A percentile compares a stretch with the other conserved stretches of the same genome.
Evolutionary conservation across 2,888 invertebrate genomes (phyloP).

Genomic region (Drosophila meridionalis): DNA sequence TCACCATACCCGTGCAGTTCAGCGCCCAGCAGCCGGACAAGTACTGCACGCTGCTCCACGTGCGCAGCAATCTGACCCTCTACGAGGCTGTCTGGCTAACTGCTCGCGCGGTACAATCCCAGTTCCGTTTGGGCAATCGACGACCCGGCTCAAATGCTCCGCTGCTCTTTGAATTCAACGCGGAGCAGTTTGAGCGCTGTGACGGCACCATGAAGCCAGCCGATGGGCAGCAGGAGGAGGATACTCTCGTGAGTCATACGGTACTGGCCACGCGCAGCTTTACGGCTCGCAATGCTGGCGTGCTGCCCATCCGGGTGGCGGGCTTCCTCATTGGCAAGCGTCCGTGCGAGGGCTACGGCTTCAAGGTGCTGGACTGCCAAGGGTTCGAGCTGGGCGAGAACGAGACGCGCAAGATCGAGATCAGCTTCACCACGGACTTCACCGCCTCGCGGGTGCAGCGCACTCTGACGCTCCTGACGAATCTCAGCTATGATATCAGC

Average conservation of each 20-base stretch:
- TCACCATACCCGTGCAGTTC: conserved; percentile 81
- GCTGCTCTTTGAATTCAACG: conserved; percentile 91
- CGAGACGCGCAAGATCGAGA: conserved; percentile 91
- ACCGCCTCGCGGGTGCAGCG: conserved; percentile 91
- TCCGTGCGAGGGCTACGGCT: conserved; percentile 92
- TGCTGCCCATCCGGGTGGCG: conserved; percentile 91
- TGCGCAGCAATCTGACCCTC: conserved; percentile 96
- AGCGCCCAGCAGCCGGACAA: conserved; percentile 76
- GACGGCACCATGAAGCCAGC: conserved; percentile 48
- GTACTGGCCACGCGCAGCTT: conserved; percentile 92
- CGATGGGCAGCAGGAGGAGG: neutral
- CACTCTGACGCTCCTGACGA: conserved; percentile 87
- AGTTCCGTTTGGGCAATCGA: conserved; percentile 95
- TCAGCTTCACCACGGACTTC: conserved; percentile 95
- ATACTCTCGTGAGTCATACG: neutral
- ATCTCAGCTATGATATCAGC: conserved; percentile 87
- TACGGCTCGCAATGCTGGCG: conserved; percentile 95
- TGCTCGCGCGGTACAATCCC: conserved; percentile 94
- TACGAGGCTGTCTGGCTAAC: conserved; percentile 93
- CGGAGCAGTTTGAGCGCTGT: conserved; percentile 87
- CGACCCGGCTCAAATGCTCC: conserved; percentile 91
- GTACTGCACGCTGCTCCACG: conserved; percentile 84
- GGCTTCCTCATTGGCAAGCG: conserved; percentile 88
- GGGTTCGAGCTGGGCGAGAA: conserved; percentile 90
- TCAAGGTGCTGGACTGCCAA: conserved; percentile 90